Conservation (phyloP, 2,113 vertebrate species). For the Xenopus tropicalis region UCB_Xtro_10.0 CM004450.2:88735001-88735500, state of each 20-base stretch:
- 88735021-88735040: neutral
- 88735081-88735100: constrained; percentile 7
- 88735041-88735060: constrained; percentile 23
- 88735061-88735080: constrained; percentile 8
- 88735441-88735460: neutral
- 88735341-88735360: constrained; percentile 28
- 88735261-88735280: constrained; percentile 29
- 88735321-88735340: constrained; percentile 40
- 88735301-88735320: constrained; percentile 45
- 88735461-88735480: constrained; percentile 4
- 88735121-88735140: neutral
- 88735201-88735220: constrained; percentile 32
- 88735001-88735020: constrained; percentile 15
- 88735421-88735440: neutral
- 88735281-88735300: constrained; percentile 24
- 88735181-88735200: neutral
- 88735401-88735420: constrained; percentile 20
- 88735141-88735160: neutral
- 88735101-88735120: constrained; percentile 19
- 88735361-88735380: constrained; percentile 30
- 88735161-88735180: neutral
- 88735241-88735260: neutral
- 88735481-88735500: constrained; percentile 19
- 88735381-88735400: constrained; percentile 25
- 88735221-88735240: constrained; percentile 30